Evolutionary conservation across 2,113 vertebrate genomes (phyloP).

Genomic region (Centropus unirufus): DNA sequence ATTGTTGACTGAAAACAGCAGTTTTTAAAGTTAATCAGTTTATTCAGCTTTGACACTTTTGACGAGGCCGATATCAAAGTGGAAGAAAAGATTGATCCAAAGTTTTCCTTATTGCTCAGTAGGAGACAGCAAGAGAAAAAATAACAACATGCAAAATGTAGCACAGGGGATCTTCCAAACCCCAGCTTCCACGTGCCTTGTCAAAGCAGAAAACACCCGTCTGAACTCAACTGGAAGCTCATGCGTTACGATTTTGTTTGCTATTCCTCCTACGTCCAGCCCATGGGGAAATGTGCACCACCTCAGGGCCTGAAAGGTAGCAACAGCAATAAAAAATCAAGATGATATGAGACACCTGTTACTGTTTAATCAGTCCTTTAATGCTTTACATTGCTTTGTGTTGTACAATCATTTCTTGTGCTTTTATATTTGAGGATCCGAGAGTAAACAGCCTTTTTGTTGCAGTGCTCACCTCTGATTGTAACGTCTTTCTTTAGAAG

Average conservation of each 20-base stretch:
- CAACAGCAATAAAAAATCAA: constrained; percentile 81
- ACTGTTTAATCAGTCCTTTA: constrained; percentile 84
- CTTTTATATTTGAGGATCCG: constrained; percentile 86
- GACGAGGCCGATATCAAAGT: constrained; percentile 78
- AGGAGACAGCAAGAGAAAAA: constrained; percentile 76
- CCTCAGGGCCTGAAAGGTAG: constrained; percentile 79
- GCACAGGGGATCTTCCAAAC: constrained; percentile 78
- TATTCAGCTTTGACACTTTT: constrained; percentile 76
- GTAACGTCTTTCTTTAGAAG: constrained; percentile 85
- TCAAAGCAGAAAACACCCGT: constrained; percentile 71
- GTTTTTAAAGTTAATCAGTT: constrained; percentile 80
- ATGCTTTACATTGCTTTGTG: constrained; percentile 83
- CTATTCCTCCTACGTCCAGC: constrained; percentile 76
- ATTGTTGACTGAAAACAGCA: constrained; percentile 78
- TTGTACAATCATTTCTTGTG: constrained; percentile 84
- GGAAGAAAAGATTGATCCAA: constrained; percentile 75
- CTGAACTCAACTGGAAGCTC: constrained; percentile 73
- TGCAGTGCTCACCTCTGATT: constrained; percentile 89
- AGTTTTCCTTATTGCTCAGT: constrained; percentile 76
- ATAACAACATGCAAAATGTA: constrained; percentile 66
- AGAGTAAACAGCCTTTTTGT: constrained; percentile 85
- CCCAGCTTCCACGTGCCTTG: constrained; percentile 71
- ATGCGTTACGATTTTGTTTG: constrained; percentile 48
- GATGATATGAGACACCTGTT: constrained; percentile 81
- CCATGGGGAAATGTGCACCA: constrained; percentile 75